Percentiles rank a stretch among this genome's conserved stretches.
Conservation (phyloP, 2,113 vertebrate species). For the Dromiciops gliroides region DNA sequence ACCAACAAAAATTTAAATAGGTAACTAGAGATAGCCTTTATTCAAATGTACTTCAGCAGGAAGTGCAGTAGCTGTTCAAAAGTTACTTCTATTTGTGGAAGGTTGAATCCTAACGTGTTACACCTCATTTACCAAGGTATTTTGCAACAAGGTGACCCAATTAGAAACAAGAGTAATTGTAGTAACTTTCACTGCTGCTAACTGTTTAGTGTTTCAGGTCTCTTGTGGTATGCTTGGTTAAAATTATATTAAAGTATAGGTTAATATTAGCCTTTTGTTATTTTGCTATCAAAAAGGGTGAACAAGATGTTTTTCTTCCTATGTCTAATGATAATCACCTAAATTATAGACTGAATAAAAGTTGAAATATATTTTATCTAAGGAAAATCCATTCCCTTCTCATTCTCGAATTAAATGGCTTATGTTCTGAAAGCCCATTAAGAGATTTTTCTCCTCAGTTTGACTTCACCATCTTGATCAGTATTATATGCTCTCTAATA, state of each 20-base stretch:
- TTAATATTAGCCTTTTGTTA: not conserved
- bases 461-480: not conserved
- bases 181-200: slow-evolving; percentile 33
- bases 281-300: not conserved
- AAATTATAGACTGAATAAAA: not conserved
- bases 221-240: slow-evolving; percentile 12
- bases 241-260: not conserved
- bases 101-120: not conserved
- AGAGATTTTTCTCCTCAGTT: slow-evolving; percentile 7
- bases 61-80: not conserved
- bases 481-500: not conserved
- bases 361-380: not conserved
- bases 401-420: not conserved
- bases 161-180: slow-evolving; percentile 12
- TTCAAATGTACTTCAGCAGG: not conserved
- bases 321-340: not conserved
- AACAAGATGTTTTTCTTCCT: not conserved
- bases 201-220: slow-evolving; percentile 1
- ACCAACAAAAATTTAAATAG: slow-evolving; percentile 4
- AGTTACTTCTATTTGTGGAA: not conserved
- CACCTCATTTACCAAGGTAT: slow-evolving; percentile 24
- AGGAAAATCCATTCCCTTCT: not conserved
- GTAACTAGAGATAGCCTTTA: not conserved
- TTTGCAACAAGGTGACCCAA: slow-evolving; percentile 37
- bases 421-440: not conserved